Conservation (phyloP, 2,797 vertebrate species). For the Myoxocephalus aenaeus region DNA sequence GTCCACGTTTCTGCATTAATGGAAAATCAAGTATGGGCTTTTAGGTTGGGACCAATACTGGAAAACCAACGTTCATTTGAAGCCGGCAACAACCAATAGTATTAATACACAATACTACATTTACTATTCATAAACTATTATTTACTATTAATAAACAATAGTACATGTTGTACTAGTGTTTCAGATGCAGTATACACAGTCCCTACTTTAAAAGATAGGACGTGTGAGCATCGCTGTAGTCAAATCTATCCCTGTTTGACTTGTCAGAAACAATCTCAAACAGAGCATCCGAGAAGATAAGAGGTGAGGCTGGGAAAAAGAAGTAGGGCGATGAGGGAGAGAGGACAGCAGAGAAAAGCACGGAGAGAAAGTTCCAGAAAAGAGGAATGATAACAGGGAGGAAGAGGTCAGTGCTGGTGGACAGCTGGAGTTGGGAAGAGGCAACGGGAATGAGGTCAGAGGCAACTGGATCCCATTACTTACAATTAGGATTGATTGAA, state of each 20-base stretch:
- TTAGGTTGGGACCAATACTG: rapidly evolving
- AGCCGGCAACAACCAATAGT: background rate
- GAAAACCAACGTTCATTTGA: background rate
- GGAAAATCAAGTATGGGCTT: background rate
- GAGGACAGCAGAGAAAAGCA: background rate
- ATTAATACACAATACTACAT: no score
- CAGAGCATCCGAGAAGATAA: slow-evolving; percentile 24
- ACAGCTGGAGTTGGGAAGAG: background rate
- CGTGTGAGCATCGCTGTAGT: slow-evolving; percentile 21
- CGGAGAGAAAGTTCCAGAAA: background rate
- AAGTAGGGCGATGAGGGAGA: background rate
- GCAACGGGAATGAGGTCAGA: background rate
- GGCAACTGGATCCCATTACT: background rate
- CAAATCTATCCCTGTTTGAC: slow-evolving; percentile 12
- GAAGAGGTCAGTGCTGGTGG: background rate
- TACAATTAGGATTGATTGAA: no score
- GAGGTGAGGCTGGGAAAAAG: slow-evolving; percentile 24
- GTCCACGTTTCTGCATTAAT: slow-evolving; percentile 5
- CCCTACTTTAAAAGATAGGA: background rate
- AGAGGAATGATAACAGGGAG: background rate
- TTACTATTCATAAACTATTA: no score
- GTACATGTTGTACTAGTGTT: background rate
- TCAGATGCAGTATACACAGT: background rate
- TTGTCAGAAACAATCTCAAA: slow-evolving; percentile 40
- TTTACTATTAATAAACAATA: no score